Conservation (phyloP, 2,888 invertebrate species). For the Phlogophora meticulosa region DNA sequence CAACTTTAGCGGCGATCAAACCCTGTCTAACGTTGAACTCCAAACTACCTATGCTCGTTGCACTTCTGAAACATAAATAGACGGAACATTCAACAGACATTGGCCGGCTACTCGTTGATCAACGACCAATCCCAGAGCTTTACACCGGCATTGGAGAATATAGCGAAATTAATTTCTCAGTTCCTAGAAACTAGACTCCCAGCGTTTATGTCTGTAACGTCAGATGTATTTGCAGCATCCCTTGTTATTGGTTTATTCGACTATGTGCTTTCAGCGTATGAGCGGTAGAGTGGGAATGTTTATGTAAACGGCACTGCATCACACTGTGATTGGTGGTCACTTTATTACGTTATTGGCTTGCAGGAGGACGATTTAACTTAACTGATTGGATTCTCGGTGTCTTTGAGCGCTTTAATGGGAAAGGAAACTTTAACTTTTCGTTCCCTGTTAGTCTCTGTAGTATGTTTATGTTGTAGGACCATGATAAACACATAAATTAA, state of each 20-base stretch:
- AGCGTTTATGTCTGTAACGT: neutral
- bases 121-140: constrained; percentile 22
- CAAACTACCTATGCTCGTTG: constrained; percentile 24
- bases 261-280: neutral
- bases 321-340: neutral
- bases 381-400: too few species aligned
- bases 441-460: too few species aligned
- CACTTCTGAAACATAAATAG: neutral
- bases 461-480: too few species aligned
- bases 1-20: constrained; percentile 21
- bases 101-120: constrained; percentile 8
- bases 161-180: neutral
- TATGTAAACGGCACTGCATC: too few species aligned
- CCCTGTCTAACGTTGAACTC: constrained; percentile 18
- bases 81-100: constrained; percentile 22
- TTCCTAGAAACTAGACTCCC: neutral
- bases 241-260: constrained; percentile 6
- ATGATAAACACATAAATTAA: too few species aligned
- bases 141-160: constrained; percentile 28
- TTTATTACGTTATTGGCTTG: too few species aligned
- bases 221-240: neutral
- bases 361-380: too few species aligned
- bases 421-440: too few species aligned
- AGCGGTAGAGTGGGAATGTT: neutral
- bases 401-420: too few species aligned